Evolutionary conservation across 1,140 invertebrate species (phyloP).

Genomic region (Leptinotarsa defecta): DNA sequence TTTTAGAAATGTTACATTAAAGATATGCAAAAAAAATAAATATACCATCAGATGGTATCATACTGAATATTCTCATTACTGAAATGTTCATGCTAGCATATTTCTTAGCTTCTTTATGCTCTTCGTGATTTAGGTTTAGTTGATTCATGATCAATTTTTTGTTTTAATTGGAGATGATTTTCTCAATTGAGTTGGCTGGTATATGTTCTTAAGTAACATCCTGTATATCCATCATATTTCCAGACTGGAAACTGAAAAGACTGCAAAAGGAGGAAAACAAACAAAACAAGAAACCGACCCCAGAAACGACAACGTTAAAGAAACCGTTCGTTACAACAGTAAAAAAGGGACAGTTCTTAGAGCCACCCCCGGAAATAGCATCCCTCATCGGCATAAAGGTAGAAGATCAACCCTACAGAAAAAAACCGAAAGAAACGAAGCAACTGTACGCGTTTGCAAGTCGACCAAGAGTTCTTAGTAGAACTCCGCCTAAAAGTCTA

Average conservation of each 20-base stretch:
- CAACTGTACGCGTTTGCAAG: constrained; percentile 66
- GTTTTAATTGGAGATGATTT: too few species aligned
- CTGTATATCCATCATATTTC: constrained; percentile 20
- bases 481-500: constrained; percentile 34
- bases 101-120: too few species aligned
- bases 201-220: too few species aligned
- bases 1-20: too few species aligned
- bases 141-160: too few species aligned
- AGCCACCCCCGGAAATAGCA: constrained; percentile 75
- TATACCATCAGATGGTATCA: too few species aligned
- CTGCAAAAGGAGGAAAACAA: constrained; percentile 65
- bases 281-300: constrained; percentile 50
- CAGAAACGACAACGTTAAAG: constrained; percentile 41
- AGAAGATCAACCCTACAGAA: constrained; percentile 52
- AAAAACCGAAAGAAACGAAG: constrained; percentile 56
- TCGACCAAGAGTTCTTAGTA: constrained; percentile 60
- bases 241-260: constrained; percentile 67
- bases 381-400: constrained; percentile 64
- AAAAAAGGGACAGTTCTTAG: constrained; percentile 75
- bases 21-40: too few species aligned
- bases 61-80: too few species aligned
- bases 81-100: too few species aligned
- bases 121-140: too few species aligned
- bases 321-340: constrained; percentile 77
- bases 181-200: too few species aligned